Evolutionary conservation across 1,140 invertebrate genomes (phyloP), one percentile per base, ranked within the genome.

Genomic region (Ptiloglossa arizonensis): DNA sequence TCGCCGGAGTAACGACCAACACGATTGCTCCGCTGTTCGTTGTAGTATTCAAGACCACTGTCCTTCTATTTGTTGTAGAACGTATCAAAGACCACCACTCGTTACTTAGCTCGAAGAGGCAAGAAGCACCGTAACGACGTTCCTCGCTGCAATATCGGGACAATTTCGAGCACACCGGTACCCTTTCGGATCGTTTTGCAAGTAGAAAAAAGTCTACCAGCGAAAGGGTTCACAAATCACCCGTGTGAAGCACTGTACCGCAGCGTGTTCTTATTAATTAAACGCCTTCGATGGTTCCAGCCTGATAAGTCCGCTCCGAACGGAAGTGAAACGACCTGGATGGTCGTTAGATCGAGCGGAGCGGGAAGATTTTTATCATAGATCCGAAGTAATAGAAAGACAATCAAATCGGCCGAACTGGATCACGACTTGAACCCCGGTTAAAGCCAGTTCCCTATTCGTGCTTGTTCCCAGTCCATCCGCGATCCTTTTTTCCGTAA

Each of bases 361-460:
- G 24, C 41, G 5, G 46, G 17, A 2, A 71, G 75, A 77, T 77
- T 77, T 77, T 77, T 71, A 50, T 79, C 80, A 38, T 48, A 46
- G 75, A 82, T 82, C 74, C 74, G 68, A 44, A 64, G 74, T 67
- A 74, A 77, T 69, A 77, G 81, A 82, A 83, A 82, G 81, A 74
- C 81, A 82, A 85, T 85, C 81, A 72, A 83, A 83, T 84, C 72
- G 83, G 19, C 35, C 79, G 64, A 81, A 82, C 70, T 62, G 66
- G 83, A 69, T 85, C 83, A 85, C 79, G 83, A 81, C 83, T 85
- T 52, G 79, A 57, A 59, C 46, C 46, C 63, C 59, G 82, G 64
- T 63, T 75, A 69, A 22, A 44, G 77, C 19, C 35, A 13, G 57
- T 56, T 38, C 27, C 41, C 62, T 50, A 52, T 32, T 54, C 78